Conservation (phyloP, 2,797 vertebrate genomes). For the Rallus crepitans region DNA sequence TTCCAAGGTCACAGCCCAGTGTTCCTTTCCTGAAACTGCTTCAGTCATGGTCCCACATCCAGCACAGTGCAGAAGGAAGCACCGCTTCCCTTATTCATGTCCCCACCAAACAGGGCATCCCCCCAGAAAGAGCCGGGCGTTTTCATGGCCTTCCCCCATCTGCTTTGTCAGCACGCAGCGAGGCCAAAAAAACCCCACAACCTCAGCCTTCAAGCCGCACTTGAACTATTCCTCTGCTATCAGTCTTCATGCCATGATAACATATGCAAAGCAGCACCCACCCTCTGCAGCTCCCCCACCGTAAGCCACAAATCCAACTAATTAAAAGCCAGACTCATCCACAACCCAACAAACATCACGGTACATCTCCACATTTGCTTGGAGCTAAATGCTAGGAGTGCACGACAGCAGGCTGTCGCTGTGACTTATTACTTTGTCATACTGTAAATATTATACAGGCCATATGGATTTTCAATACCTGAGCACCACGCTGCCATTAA, state of each 20-base stretch:
- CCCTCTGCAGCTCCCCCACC: not conserved
- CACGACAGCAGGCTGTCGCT: not conserved
- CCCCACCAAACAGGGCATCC: not conserved
- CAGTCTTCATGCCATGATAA: not conserved
- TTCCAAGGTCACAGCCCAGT: not conserved
- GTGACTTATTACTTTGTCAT: conserved; percentile 64
- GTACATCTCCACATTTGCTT: not conserved
- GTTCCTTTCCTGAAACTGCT: not conserved
- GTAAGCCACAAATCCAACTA: conserved; percentile 12
- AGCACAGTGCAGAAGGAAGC: not conserved
- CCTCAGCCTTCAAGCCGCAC: not conserved
- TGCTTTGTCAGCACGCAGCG: not conserved
- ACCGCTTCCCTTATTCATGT: rapidly evolving
- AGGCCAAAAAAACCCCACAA: not conserved
- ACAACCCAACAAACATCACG: not conserved
- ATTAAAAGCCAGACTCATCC: conserved; percentile 16
- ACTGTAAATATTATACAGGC: conserved; percentile 61
- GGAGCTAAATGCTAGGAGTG: not conserved
- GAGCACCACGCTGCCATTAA: conserved; percentile 64
- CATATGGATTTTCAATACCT: conserved; percentile 69
- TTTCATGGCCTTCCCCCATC: not conserved
- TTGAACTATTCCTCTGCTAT: not conserved
- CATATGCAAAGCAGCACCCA: not conserved
- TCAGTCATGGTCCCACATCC: not conserved
- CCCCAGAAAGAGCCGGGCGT: not conserved